Base-by-base conservation (phyloP, 1,140 invertebrate genomes). In the Arctopsyche grandis region DNA sequence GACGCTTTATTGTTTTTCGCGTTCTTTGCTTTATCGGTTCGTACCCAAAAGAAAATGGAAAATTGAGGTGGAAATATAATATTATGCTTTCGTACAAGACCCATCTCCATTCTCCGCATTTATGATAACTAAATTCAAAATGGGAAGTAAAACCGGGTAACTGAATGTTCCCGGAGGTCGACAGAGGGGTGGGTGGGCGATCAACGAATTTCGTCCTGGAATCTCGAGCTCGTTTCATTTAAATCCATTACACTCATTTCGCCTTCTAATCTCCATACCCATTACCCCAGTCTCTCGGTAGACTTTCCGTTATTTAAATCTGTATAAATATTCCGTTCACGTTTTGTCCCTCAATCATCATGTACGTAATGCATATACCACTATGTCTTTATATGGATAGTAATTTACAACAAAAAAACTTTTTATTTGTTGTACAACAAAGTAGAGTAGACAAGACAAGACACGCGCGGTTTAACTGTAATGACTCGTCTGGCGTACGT, bases 201-300 rank as follows among this genome's bases (percentile, higher is more conserved):
- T 66, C 63, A 66, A 66, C 26, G 24, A 22, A 14, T 29, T 22
- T 26, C 24, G 9, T 66, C 24, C 63, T 24, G 22, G 24, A 66
- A 66, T 66, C 24, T 24, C 14, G 63, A 22, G 63, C 63, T 66
- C 24, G 63, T 66, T 29, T 29, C 63, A 66, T 66, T 66, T 66
- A 29, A 66, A 66, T 66, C 63, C 21, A 66, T 66, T 66, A 66
- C 63, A 24, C 63, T 66, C 63, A 22, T 66, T 66, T 66, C 16
- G 56, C 63, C 63, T 26, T 66, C 21, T 66, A 66, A 66, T 66
- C 63, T 66, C 14, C 63, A 19, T 60, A 60, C 56, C 56, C 56
- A 60, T 60, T 60, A 60, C 56, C 56, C 56, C n/a, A 19, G 5
- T 60, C 56, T 60, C 56, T 60, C 16, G 7, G 29, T 38, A 38